These are phyloP conservation scores for Hermatobates lingyangjiaoensis DNA, from an alignment of 1,140 invertebrate genomes.

Conservation along the genomic window DNA sequence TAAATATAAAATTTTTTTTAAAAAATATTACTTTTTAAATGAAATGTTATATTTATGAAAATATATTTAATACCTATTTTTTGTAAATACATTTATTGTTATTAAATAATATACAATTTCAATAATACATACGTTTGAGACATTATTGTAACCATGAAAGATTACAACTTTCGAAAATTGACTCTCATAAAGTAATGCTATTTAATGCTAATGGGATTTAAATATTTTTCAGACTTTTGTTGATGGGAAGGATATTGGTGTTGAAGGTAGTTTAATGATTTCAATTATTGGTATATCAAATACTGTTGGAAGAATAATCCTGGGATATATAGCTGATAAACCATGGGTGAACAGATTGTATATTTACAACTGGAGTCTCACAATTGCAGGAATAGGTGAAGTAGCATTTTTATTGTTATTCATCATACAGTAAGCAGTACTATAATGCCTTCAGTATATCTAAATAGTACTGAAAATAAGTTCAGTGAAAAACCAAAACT, in stretches of 20 bases:
- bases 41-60: too few species aligned
- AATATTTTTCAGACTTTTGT: slow-evolving; percentile 34
- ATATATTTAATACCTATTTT: too few species aligned
- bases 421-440: too few species aligned
- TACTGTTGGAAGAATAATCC: slow-evolving; percentile 64
- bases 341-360: slow-evolving; percentile 68
- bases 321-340: slow-evolving; percentile 73
- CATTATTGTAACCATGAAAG: too few species aligned
- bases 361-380: slow-evolving; percentile 74
- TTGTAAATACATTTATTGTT: too few species aligned
- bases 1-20: too few species aligned
- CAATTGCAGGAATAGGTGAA: slow-evolving; percentile 64
- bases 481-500: too few species aligned
- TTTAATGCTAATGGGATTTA: background rate
- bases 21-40: too few species aligned
- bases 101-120: too few species aligned
- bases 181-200: background rate
- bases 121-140: too few species aligned
- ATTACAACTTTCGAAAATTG: background rate
- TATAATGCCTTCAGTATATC: too few species aligned
- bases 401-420: slow-evolving; percentile 3
- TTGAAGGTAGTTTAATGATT: slow-evolving; percentile 43
- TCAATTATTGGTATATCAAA: slow-evolving; percentile 70
- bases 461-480: too few species aligned
- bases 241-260: slow-evolving; percentile 32